Conservation (phyloP, 2,888 invertebrate species). For the Trichogramma evanescens region DNA sequence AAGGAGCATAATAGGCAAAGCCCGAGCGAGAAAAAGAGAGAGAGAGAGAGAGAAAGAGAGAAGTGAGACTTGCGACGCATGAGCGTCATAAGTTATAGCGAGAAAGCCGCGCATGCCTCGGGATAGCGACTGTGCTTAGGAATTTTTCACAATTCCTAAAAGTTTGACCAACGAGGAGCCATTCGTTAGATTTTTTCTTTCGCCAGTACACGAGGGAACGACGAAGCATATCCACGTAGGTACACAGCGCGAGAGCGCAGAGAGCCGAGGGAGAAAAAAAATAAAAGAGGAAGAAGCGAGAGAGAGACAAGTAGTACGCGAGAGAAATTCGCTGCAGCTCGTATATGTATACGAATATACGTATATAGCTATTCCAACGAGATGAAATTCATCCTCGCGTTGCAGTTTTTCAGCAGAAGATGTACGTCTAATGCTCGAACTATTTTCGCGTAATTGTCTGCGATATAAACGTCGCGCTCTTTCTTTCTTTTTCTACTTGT, state of each 20-base stretch:
- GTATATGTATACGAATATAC: background rate
- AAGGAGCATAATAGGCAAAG: background rate
- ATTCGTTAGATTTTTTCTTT: conserved; percentile 23
- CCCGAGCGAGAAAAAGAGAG: background rate
- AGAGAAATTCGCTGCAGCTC: too few relatives aligned
- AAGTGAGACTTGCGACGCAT: background rate
- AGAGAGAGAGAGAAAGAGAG: background rate
- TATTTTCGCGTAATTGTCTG: too few relatives aligned
- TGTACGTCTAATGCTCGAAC: too few relatives aligned
- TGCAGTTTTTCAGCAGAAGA: too few relatives aligned
- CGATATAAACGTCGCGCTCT: too few relatives aligned
- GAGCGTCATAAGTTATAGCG: conserved; percentile 32
- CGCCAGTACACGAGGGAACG: conserved; percentile 1
- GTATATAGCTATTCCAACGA: background rate
- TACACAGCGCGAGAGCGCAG: background rate
- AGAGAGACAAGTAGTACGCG: too few relatives aligned
- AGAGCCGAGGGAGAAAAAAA: background rate
- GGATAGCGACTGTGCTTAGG: background rate
- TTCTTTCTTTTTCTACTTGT: too few relatives aligned
- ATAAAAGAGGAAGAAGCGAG: background rate
- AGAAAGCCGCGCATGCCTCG: conserved; percentile 7
- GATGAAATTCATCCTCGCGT: too few relatives aligned
- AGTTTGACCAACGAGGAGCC: conserved; percentile 31
- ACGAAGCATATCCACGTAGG: too few relatives aligned
- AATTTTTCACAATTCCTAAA: conserved; percentile 25